Evolutionary conservation across 2,113 vertebrate genomes (phyloP).

Genomic region (Raja brachyura): DNA sequence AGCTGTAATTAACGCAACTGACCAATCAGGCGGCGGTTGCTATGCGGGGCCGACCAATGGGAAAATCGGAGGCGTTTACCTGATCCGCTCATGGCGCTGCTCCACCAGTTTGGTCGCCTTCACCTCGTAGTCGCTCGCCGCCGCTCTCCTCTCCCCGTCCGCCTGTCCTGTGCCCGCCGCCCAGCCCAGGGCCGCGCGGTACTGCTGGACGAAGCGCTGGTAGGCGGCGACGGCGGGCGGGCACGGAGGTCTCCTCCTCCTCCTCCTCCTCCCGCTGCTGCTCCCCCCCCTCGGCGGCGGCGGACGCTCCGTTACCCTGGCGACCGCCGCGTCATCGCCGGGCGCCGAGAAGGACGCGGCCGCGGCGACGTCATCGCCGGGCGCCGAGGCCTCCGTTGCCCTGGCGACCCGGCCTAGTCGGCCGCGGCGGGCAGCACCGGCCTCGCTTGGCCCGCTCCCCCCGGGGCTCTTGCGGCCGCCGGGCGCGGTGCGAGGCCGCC

Average conservation of each 20-base stretch:
- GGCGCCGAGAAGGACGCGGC: not conserved
- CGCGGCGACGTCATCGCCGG: not conserved
- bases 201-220: not conserved
- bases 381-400: not conserved
- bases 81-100: not conserved
- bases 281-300: no score
- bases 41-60: no score
- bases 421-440: not conserved
- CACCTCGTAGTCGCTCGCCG: no score
- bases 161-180: not conserved
- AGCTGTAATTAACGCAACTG: no score
- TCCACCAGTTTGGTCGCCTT: not conserved
- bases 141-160: not conserved
- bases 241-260: no score
- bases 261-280: no score
- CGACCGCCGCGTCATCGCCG: not conserved
- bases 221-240: not conserved
- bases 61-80: not conserved
- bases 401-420: no score
- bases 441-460: no score
- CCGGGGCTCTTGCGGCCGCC: no score
- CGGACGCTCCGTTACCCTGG: not conserved
- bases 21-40: no score
- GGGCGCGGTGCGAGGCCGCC: no score
- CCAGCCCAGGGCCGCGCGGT: not conserved